These are phyloP conservation scores for Lerema accius DNA, from an alignment of 1,140 invertebrate genomes.

Conservation along the genomic window DNA sequence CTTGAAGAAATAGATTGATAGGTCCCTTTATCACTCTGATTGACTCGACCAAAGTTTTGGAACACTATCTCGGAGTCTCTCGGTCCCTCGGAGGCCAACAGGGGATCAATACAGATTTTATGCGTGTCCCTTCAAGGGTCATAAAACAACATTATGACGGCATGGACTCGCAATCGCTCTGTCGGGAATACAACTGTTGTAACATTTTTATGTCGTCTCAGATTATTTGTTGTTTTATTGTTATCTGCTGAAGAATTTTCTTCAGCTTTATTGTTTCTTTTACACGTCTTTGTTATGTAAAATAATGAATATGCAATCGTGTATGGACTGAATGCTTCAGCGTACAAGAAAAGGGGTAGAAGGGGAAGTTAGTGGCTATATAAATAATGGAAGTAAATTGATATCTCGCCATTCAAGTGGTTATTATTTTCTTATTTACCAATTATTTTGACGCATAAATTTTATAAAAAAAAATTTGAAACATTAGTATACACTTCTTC, in stretches of 20 bases:
- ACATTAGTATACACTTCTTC: no score
- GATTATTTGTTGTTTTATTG: slow-evolving; percentile 16
- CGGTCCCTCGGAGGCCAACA: background rate
- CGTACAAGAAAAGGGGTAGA: no score
- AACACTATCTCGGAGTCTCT: background rate
- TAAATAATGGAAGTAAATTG: no score
- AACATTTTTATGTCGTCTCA: slow-evolving; percentile 3
- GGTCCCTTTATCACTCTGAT: background rate
- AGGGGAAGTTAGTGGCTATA: no score
- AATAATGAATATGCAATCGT: no score
- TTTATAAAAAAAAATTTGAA: no score
- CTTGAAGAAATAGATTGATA: no score
- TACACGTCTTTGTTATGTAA: no score
- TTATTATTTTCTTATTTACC: no score
- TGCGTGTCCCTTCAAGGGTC: slow-evolving; percentile 14
- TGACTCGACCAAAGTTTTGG: background rate
- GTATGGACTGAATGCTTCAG: no score
- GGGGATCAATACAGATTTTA: slow-evolving; percentile 16
- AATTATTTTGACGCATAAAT: no score
- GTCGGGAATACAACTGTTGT: slow-evolving; percentile 8
- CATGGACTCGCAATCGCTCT: slow-evolving; percentile 2
- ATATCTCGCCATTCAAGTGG: no score
- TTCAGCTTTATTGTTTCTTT: background rate
- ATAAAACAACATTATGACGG: slow-evolving; percentile 17
- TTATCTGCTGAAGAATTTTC: slow-evolving; percentile 4